phyloP scores from a whole-genome alignment of 2,113 vertebrate genomes.

The Heterochromis multidens region DNA sequence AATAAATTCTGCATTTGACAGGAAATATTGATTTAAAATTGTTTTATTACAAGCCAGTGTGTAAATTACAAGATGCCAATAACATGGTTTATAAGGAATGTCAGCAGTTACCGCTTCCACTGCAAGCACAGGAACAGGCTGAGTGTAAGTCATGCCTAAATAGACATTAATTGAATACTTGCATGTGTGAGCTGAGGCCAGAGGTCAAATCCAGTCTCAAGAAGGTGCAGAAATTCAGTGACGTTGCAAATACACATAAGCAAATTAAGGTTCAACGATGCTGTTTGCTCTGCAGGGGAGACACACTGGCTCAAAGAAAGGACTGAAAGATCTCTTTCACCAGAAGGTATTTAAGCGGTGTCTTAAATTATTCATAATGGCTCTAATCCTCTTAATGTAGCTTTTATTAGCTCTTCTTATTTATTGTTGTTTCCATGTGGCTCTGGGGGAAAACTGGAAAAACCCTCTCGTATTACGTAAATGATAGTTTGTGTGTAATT shows the following conservation, averaged over 20 bases:
- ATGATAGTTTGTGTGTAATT: conserved; percentile 5
- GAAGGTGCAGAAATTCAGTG: background rate
- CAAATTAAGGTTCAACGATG: conserved; percentile 10
- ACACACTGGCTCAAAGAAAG: conserved; percentile 3
- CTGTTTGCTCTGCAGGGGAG: conserved; percentile 42
- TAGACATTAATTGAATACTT: background rate
- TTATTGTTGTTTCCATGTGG: conserved; percentile 28
- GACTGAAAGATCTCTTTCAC: conserved; percentile 15
- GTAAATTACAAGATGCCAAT: background rate
- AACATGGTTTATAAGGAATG: background rate
- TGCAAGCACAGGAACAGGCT: background rate
- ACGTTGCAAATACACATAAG: conserved; percentile 17
- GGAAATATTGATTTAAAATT: conserved; percentile 20
- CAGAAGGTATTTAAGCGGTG: conserved; percentile 48
- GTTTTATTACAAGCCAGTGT: background rate
- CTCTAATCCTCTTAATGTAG: conserved; percentile 60
- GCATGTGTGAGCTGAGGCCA: background rate
- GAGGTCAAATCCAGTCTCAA: background rate
- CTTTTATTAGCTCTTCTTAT: conserved; percentile 62
- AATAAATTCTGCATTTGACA: background rate
- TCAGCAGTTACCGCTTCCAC: background rate
- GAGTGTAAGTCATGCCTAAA: background rate
- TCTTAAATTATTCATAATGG: conserved; percentile 69
- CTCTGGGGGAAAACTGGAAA: background rate
- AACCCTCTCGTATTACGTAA: background rate